Percentiles rank a stretch among this genome's conserved stretches.
Evolutionary conservation across 2,113 vertebrate species (phyloP).

Genomic region (Nyctereutes procyonoides): DNA sequence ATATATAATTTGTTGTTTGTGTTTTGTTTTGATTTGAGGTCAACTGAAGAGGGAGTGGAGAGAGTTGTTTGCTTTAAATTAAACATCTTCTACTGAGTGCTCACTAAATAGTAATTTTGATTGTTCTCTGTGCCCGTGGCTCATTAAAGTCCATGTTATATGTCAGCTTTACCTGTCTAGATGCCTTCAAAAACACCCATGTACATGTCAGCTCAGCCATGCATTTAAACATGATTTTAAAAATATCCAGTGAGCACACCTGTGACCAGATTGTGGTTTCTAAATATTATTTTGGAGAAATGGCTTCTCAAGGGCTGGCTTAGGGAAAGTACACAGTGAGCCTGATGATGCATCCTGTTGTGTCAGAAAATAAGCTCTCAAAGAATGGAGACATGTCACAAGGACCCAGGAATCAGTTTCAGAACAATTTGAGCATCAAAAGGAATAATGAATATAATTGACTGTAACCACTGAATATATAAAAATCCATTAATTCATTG

Average conservation of each 20-base stretch:
- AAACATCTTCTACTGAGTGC: not conserved
- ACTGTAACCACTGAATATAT: not conserved
- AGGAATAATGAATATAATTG: not conserved
- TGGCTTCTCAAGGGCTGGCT: not conserved
- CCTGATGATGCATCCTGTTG: not conserved
- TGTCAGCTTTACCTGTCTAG: not conserved
- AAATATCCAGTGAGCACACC: not conserved
- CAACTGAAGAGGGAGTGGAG: not conserved
- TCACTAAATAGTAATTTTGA: not conserved
- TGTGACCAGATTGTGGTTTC: constrained; percentile 19
- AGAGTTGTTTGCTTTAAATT: not conserved
- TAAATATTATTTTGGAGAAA: constrained; percentile 41
- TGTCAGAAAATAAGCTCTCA: constrained; percentile 1
- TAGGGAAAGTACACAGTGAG: not conserved
- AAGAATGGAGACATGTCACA: not conserved
- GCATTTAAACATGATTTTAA: not conserved
- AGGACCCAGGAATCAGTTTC: not conserved
- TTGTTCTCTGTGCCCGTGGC: not conserved
- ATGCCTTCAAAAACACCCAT: not conserved
- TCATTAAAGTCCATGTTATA: not conserved
- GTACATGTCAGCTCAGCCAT: not conserved
- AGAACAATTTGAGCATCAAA: not conserved
- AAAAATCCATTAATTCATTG: not conserved
- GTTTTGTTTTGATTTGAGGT: not conserved
- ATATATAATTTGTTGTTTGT: not conserved